Evolutionary conservation across 1,140 invertebrate genomes (phyloP), one percentile per base, ranked within the genome.

Genomic region (Anastrepha ludens): DNA sequence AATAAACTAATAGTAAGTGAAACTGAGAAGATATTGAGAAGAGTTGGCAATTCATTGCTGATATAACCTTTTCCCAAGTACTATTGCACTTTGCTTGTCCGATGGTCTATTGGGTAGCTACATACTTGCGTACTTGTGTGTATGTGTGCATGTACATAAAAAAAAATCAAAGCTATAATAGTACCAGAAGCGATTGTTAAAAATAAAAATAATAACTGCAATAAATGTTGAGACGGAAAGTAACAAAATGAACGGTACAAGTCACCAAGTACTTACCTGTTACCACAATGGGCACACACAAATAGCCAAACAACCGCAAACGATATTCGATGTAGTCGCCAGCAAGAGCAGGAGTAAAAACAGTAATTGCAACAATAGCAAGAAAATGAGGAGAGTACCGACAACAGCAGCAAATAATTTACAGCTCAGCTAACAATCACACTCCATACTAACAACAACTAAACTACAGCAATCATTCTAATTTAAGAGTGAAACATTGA

Each of bases 371-470:
- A 29, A 86, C 85, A 86, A 44, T 81, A 81, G 47, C 74, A 41
- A 81, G 47, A 44, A 41, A 17, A 44, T 55, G 17, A 81, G 74
- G 17, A 81, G 44, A 50, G 44, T 41, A 81, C 4, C 6, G 5
- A 47, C 74, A 20, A 8, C 5, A 62, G 39, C 29, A 62, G 29
- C 85, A 62, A 85, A 62, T 15, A 47, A 29, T 20, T 81, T 55
- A 20, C 50, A 81, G 47, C 47, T 55, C 15, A 41, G 20, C 44
- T 55, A 81, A 81, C 74, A 81, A 81, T 74, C 67, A 55, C 44
- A 81, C 13, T 74, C 87, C 88, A 50, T 78, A 88, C 29, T 85
- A 89, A 87, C 89, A 91, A 87, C 90, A 90, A 87, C 90, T 85
- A 89, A 90, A 87, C 90, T 85, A 89, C 70, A 64, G 88, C 85